Evolutionary conservation across 2,113 vertebrate species (phyloP), one percentile per base, ranked within the genome.

Genomic region (Lampris incognitus): DNA sequence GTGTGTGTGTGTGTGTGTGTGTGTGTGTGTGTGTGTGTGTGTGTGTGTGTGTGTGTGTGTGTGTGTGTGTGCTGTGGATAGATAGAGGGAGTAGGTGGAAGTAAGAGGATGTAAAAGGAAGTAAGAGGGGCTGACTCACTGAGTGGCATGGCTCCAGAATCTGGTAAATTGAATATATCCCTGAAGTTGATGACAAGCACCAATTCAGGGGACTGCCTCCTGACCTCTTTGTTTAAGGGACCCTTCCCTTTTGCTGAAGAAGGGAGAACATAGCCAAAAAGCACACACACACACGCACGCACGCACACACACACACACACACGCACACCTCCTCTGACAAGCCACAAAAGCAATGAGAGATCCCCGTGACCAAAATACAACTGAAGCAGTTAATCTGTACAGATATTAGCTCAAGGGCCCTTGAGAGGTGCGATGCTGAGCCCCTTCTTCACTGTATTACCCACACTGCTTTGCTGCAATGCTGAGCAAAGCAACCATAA

Each of bases 341-440:
- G 86, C 80, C 85, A 88, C 89, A 88, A 85, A 84, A 77, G 85
- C 88, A 81, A 89, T 79, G 79, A 88, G 87, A 90, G 90, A 91
- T 92, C 87, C 92, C 92, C 79, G 85, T 92, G 91, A 92, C 86
- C 86, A 92, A 94, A 90, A 92, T 90, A 93, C 92, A 92, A 92
- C 91, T 92, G 91, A 91, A 92, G 90, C 93, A 93, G 93, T 92
- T 94, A 93, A 94, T 94, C 92, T 93, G 91, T 87, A 82, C 83
- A 88, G 89, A 93, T 93, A 94, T 92, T 87, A 89, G 93, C 93
- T 93, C 84, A 89, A 93, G 93, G 90, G 87, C 89, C 85, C 91
- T 90, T 76, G 78, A 93, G 92, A 88, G 88, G 87, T 85, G 72
- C 76, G 83, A 73, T 52, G 70, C 76, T 74, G 87, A 90, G 83